A percentile compares a stretch with the other conserved stretches of the same genome.
Evolutionary conservation across 2,888 invertebrate species (phyloP).

Genomic region (Thecocarcelia acutangulata): DNA sequence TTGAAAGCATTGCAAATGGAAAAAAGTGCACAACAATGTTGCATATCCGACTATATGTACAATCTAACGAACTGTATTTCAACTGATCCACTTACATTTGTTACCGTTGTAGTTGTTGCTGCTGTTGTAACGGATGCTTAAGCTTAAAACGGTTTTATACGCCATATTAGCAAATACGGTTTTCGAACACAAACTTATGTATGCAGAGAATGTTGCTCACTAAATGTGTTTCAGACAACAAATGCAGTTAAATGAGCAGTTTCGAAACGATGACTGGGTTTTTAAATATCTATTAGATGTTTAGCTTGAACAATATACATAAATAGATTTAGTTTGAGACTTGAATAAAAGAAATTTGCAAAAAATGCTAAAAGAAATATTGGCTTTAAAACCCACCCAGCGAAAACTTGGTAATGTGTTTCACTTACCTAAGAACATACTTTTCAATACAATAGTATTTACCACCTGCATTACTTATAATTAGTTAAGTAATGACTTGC

Average conservation of each 20-base stretch:
- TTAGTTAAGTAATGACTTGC: too few species aligned
- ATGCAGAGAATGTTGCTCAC: conserved; percentile 35
- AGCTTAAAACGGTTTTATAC: conserved; percentile 38
- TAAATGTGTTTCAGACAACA: conserved; percentile 43
- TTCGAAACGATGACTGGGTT: background rate
- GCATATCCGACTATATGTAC: conserved; percentile 28
- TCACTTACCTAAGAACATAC: too few species aligned
- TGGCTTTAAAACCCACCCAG: too few species aligned
- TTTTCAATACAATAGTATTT: too few species aligned
- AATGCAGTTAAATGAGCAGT: conserved; percentile 50
- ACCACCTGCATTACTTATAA: too few species aligned
- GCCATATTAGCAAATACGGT: conserved; percentile 38
- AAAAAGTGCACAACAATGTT: background rate
- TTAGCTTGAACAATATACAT: background rate
- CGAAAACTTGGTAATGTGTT: too few species aligned
- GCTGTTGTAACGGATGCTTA: conserved; percentile 1
- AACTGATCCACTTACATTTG: conserved; percentile 23
- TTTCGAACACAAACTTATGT: conserved; percentile 34
- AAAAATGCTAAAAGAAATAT: too few species aligned
- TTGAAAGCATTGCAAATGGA: conserved; percentile 28
- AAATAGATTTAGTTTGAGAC: background rate
- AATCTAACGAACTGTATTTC: conserved; percentile 54
- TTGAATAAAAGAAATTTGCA: too few species aligned
- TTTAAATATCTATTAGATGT: too few species aligned
- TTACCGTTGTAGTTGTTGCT: conserved; percentile 1